Conservation (phyloP, 1,140 invertebrate species). For the Dreissena rostriformis region DNA sequence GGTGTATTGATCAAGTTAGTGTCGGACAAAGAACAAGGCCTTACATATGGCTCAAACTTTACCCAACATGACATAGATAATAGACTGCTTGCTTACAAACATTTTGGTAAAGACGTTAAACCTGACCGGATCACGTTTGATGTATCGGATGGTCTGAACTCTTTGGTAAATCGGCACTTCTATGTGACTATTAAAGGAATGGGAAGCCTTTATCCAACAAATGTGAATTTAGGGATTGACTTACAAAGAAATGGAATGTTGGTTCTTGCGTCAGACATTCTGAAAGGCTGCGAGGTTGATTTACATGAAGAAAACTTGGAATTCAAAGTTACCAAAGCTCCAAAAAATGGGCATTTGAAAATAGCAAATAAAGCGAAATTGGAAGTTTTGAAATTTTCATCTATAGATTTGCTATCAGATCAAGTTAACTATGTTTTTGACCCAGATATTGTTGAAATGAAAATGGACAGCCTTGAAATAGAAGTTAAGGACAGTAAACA, state of each 20-base stretch:
- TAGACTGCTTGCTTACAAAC: conserved; percentile 76
- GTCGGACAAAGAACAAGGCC: conserved; percentile 62
- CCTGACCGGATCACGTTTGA: conserved; percentile 81
- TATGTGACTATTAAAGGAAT: conserved; percentile 79
- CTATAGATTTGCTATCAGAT: conserved; percentile 80
- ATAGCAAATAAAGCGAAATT: conserved; percentile 74
- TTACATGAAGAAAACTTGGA: conserved; percentile 76
- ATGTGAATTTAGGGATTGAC: conserved; percentile 79
- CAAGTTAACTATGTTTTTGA: conserved; percentile 81
- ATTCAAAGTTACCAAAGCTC: conserved; percentile 79
- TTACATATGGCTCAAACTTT: conserved; percentile 79
- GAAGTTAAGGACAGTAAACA: conserved; percentile 81
- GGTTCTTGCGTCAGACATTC: conserved; percentile 77
- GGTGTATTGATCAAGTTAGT: conserved; percentile 75
- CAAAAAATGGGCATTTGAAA: conserved; percentile 79
- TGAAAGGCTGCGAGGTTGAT: conserved; percentile 80
- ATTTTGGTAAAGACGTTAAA: conserved; percentile 77
- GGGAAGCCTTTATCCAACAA: conserved; percentile 79
- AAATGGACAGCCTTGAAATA: conserved; percentile 82
- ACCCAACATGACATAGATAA: conserved; percentile 81
- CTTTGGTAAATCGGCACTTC: conserved; percentile 80
- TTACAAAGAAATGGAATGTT: conserved; percentile 79
- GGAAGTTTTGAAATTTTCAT: conserved; percentile 79
- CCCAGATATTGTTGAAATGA: conserved; percentile 78
- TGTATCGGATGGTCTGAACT: conserved; percentile 81